Evolutionary conservation across 1,140 invertebrate species (phyloP), one percentile per base, ranked within the genome.

Genomic region (Papilio glaucus): DNA sequence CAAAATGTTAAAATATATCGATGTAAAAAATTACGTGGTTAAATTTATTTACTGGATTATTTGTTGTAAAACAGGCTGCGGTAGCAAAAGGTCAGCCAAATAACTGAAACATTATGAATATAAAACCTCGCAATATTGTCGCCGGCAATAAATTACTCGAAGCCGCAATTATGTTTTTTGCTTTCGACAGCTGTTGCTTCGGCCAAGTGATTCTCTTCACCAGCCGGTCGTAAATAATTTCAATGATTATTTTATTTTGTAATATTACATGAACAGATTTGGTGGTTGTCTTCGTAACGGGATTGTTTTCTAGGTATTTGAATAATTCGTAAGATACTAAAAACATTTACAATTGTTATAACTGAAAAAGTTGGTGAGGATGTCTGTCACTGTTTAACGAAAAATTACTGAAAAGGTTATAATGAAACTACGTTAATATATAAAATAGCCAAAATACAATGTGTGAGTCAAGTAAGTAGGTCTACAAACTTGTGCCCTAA

Each of bases 61-160:
- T 57, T 57, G 45, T 49, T 49, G 49, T 26, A 10, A 57, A 24
- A 45, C 42, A 15, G n/a, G 10, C 49, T 24, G 49, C 24, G 49
- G 49, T 57, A 57, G 49, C 0, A 24, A 26, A 57, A 53, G 49
- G 21, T 57, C 49, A 57, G 49, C 49, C 49, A 57, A 57, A 57
- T 57, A 57, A 57, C 21, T 57, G 49, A 24, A 57, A 57, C 21
- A 57, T 57, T 57, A 57, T 57, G 49, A 57, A 57, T 57, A 24
- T 57, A 57, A 57, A 57, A 57, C 49, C 49, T 57, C 49, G 49
- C 49, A 57, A 57, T 57, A 57, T 57, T 57, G 49, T 57, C 49
- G 49, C 21, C 10, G 21, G 49, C 49, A 57, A 57, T 57, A 57
- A 57, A 57, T 57, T 57, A 57, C 49, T 57, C 21, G 21, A 57